phyloP scores from a whole-genome alignment of 1,140 invertebrate genomes.

The Pogonus chalceus region DNA sequence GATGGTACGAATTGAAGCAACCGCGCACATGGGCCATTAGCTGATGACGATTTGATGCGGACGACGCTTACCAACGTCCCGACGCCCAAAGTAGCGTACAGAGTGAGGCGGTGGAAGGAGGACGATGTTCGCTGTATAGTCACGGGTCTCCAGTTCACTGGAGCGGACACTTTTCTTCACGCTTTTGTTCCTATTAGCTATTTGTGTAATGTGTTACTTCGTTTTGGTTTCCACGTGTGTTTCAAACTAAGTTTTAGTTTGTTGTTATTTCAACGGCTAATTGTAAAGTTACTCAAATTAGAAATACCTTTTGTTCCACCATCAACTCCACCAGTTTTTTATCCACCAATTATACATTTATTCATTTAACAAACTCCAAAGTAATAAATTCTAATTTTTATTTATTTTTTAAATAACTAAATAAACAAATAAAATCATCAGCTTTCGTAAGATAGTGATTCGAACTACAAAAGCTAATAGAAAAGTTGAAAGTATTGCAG shows the following conservation, averaged over 20 bases:
- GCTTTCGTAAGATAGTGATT: neutral
- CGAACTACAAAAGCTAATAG: constrained; percentile 1
- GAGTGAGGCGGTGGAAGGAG: neutral
- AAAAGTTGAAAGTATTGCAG: neutral
- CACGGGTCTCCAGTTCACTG: neutral
- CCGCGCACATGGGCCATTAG: neutral
- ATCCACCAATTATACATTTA: no score
- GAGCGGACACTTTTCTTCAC: neutral
- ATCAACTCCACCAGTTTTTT: no score
- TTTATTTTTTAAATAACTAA: no score
- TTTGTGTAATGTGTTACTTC: no score
- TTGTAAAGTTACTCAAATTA: no score
- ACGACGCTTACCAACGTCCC: neutral
- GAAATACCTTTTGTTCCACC: no score
- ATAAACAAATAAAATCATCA: no score
- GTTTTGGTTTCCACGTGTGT: no score
- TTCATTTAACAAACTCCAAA: no score
- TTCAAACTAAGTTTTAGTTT: no score
- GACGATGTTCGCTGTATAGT: neutral
- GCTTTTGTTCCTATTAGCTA: neutral
- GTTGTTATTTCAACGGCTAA: no score
- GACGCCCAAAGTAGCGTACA: neutral
- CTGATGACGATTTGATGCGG: neutral
- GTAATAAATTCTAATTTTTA: no score
- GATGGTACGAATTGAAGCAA: neutral